Base-by-base conservation (phyloP, 2,113 vertebrate species). In the Lichenostomus cassidix region DNA sequence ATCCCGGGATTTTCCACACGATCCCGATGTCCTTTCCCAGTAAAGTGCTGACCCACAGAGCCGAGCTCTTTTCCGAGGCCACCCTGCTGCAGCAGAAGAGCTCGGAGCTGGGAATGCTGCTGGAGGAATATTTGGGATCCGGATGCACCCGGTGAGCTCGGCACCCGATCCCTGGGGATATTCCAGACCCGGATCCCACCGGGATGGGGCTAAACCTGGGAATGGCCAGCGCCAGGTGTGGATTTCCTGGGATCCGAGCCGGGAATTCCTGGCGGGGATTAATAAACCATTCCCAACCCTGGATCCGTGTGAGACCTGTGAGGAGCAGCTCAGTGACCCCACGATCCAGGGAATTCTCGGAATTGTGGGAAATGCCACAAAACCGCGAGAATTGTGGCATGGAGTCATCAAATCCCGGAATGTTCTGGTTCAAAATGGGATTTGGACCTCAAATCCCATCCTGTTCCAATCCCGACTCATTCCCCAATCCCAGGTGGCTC, bases 61-160 rank as follows among this genome's bases (percentile, higher is more conserved):
- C 83, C 52, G 17, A 7, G 31, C 86, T 96, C 11, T 53, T 92
- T 3, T 4, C 69, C 1, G 56, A 92, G 37, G 31, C 29, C 6
- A 12, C 10, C 3, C 0, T 9, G 14, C 83, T 96, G 79, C 69
- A 28, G 60, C 70, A 27, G 83, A 79, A 96, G 92, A 96, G 94
- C 53, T 12, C 15, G 2, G 95, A 96, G 79, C 70, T 96, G 56
- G 22, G 29, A 76, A 41, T 13, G 62, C 49, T 96, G 37, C 79
- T 96, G 60, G 9, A 85, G 52, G 50, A 63, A 27, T 85, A 79
- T 56, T 4, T 73, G 23, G 33, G 15, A 62, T 47, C 68, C 35
- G 0, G 9, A 0, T 0, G 0, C 1, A 10, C 12, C 12, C 12
- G 1, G 17, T 58, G 78, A 81, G 41, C 16, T 47, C 27, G 0